Conservation (phyloP, 2,797 vertebrate species). For the Tachyglossus aculeatus region DNA sequence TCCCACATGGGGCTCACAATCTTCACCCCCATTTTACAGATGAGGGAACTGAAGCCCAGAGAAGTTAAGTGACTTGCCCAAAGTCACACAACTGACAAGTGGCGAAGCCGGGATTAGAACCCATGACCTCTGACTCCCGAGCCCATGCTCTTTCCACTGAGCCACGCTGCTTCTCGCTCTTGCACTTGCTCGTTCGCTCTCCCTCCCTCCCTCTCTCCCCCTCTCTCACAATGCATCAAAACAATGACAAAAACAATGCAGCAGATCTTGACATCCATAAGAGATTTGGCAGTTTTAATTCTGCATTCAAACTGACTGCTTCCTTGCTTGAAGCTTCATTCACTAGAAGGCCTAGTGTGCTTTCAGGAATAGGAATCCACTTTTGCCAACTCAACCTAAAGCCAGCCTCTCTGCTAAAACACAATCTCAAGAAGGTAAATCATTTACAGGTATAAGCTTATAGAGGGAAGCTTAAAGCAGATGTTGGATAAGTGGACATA, state of each 20-base stretch:
- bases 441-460: constrained; percentile 16
- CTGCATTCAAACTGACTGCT: constrained; percentile 26
- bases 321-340: constrained; percentile 38
- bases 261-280: constrained; percentile 39
- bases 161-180: too few species aligned
- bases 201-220: not conserved
- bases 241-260: too few species aligned
- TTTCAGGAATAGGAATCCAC: constrained; percentile 14
- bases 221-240: too few species aligned
- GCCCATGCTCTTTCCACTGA: too few species aligned
- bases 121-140: too few species aligned
- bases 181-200: too few species aligned
- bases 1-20: too few species aligned
- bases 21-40: too few species aligned
- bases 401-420: constrained; percentile 16
- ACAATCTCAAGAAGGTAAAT: constrained; percentile 21
- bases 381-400: constrained; percentile 35
- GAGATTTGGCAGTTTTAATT: constrained; percentile 26
- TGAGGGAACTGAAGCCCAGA: too few species aligned
- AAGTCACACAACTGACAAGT: too few species aligned
- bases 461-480: constrained; percentile 28
- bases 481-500: constrained; percentile 34
- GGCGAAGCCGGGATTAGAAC: too few species aligned
- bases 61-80: too few species aligned
- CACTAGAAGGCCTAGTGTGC: not conserved